Base-by-base conservation (phyloP, 2,113 vertebrate species). In the Atrichornis clamosus region DNA sequence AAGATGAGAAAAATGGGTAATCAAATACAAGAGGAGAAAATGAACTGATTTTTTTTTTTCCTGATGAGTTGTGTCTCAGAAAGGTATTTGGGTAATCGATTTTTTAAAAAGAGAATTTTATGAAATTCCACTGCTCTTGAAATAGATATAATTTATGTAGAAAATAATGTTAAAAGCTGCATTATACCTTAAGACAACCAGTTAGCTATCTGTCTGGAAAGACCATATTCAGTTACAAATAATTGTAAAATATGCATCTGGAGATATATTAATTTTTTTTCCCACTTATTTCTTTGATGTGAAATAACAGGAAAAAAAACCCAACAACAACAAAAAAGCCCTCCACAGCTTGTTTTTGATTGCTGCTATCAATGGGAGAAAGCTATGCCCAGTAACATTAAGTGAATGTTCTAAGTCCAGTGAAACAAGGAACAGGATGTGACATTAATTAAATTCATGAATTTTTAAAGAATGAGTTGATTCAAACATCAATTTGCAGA, bases 401-500 rank as follows among this genome's bases (percentile, higher is more conserved):
- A 81, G 79, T 87, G 59, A 62, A 77, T 88, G 72, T 67, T 63
- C 24, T 5, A 35, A 67, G 53, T 58, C 67, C 6, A 2, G 56
- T 80, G 82, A 83, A 90, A 83, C 15, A 26, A 35, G 27, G 70
- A 91, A 55, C 39, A 49, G 50, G 67, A 76, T 53, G 53, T 85
- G 74, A 55, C 63, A 70, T 74, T 93, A 91, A 96, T 93, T 95
- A 85, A 90, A 88, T 74, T 63, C 4, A 80, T 80, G 59, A 85
- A 90, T 96, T 95, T 90, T 88, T 49, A 73, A 91, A 67, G 85
- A 76, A 89, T 81, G 30, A 41, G 30, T 67, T 90, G 70, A 77
- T 81, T 91, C 78, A 68, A 70, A 16, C 63, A 78, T 93, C 41
- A 82, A 6, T 96, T 93, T 94, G 53, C 68, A 87, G 76, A 83